Conservation (phyloP, 1,140 invertebrate genomes). For the Hypothenemus hampei region DNA sequence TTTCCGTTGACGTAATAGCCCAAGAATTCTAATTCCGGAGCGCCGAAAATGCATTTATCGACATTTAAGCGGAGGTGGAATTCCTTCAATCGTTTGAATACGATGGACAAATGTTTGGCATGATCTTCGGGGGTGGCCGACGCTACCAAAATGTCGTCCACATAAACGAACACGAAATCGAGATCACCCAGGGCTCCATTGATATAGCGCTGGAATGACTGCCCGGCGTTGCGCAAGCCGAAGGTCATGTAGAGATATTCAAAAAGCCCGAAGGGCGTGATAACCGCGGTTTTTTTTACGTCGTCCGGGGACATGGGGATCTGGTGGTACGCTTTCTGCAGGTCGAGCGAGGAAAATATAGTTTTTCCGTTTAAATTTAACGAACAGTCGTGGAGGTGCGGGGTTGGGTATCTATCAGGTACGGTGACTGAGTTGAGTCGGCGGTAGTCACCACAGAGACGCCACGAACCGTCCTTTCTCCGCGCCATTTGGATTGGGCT, state of each 20-base stretch:
- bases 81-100: too few relatives aligned
- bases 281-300: background rate
- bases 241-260: background rate
- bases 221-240: background rate
- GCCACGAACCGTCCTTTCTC: background rate
- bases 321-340: background rate
- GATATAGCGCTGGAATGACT: background rate
- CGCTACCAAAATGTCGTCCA: too few relatives aligned
- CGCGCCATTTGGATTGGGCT: background rate
- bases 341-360: background rate
- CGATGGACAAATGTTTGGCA: too few relatives aligned
- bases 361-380: background rate
- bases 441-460: background rate
- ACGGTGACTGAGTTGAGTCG: background rate
- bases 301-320: background rate
- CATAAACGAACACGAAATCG: too few relatives aligned
- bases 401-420: background rate
- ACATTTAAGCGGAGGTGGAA: too few relatives aligned
- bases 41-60: background rate
- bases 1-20: background rate
- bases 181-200: constrained; percentile 5
- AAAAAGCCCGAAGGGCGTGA: background rate
- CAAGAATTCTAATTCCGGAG: background rate
- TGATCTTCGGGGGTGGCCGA: too few relatives aligned
- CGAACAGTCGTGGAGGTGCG: background rate